Evolutionary conservation across 2,797 vertebrate species (phyloP), one percentile per base, ranked within the genome.

Genomic region (Sebastes steindachneri): DNA sequence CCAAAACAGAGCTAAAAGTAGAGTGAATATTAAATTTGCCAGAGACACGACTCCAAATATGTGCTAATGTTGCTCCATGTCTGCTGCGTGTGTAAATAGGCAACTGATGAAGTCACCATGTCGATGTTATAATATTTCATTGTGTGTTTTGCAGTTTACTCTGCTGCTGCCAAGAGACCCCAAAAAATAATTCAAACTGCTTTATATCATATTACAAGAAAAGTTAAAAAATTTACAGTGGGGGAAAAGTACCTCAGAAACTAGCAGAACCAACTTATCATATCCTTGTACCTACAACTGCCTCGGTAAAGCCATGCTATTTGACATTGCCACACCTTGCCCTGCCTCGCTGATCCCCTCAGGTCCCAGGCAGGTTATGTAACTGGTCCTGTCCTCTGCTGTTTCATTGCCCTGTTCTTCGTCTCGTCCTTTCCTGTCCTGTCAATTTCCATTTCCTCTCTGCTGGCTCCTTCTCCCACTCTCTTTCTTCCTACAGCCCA

Each of bases 321-420:
- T 45, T 28, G 58, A 9, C 67, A n/a, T 55, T 17, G 15, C 45
- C 35, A 28, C 59, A 76, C 45, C 45, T 54, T 33, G n/a, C 14
- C 45, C 59, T 33, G n/a, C n/a, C 69, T 68, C 28, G 19, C 21
- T 63, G 53, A 53, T 60, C 55, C 67, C 35, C 67, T 28, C 19
- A 37, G 54, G 73, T 75, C 41, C 51, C 51, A 9, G 28, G 35
- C 66, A 33, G 72, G 11, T 84, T 89, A 86, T 58, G 57, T 83
- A 81, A 86, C 66, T 7, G 29, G 6, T 45, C 75, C 68, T 59
- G 78, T 86, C 76, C 82, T 86, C 65, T 66, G 76, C 70, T 77
- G 55, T 68, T 83, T 55, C 35, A 28, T 76, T 77, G 14, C 48
- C 45, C 41, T 82, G 57, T 51, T 59, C 75, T 23, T 11, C 3